Conservation (phyloP, 2,113 vertebrate species). For the Phyllostomus hastatus region DNA sequence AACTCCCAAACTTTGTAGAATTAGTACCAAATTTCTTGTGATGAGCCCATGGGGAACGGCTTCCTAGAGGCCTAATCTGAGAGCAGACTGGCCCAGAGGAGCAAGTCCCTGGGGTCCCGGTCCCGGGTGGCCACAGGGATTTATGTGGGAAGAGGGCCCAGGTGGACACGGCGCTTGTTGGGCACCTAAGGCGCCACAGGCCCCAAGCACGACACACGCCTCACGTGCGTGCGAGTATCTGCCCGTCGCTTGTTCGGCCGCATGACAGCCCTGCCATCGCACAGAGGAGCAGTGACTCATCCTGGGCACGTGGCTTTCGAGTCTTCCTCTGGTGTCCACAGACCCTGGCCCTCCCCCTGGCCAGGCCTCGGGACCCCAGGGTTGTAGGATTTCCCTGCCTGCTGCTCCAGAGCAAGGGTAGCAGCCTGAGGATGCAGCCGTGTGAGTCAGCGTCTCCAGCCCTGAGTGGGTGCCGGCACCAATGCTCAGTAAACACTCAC, state of each 20-base stretch:
- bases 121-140: background rate
- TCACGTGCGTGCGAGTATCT: rapidly evolving
- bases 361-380: no score
- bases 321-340: background rate
- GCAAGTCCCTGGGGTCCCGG: background rate
- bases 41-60: background rate
- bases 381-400: background rate
- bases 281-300: no score
- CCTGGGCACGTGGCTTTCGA: background rate
- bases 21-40: background rate
- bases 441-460: background rate
- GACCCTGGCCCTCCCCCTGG: background rate
- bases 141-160: background rate
- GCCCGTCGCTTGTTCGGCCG: rapidly evolving
- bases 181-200: background rate
- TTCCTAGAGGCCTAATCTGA: background rate
- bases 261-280: background rate
- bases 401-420: background rate
- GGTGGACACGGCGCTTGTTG: background rate
- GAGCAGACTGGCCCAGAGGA: background rate
- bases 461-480: background rate
- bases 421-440: background rate
- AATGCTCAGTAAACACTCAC: background rate
- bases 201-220: background rate
- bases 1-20: background rate